Conservation (phyloP, 2,888 invertebrate genomes). For the Dryobota labecula region DNA sequence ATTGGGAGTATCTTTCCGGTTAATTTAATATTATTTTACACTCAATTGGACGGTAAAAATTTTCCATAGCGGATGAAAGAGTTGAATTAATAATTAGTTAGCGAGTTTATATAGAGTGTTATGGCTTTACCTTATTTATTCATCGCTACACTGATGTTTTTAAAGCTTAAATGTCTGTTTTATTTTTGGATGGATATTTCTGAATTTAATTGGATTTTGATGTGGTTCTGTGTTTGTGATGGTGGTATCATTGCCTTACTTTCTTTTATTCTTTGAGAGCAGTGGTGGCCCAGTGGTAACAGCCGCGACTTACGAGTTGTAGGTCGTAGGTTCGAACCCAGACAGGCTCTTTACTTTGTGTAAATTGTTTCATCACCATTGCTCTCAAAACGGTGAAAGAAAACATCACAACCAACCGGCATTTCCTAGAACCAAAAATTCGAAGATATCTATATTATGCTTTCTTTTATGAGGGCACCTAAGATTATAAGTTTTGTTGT, state of each 20-base stretch:
- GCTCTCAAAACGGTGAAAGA: no score
- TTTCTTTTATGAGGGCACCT: background rate
- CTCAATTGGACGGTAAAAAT: conserved; percentile 64
- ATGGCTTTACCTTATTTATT: conserved; percentile 39
- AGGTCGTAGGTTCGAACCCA: no score
- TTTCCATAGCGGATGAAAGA: conserved; percentile 42
- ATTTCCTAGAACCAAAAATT: no score
- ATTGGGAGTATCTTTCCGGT: conserved; percentile 68
- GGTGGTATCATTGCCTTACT: background rate
- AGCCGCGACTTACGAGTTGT: no score
- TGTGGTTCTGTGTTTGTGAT: background rate
- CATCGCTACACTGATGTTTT: conserved; percentile 15
- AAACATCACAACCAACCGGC: no score
- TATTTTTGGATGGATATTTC: conserved; percentile 1
- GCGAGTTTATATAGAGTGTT: conserved; percentile 40
- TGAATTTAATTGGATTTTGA: conserved; percentile 1
- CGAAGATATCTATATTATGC: no score
- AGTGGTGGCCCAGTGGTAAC: no score
- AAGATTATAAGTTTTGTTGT: background rate
- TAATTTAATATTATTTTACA: conserved; percentile 73
- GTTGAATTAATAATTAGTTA: conserved; percentile 60
- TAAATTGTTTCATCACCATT: no score
- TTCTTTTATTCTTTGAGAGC: no score
- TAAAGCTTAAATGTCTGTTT: conserved; percentile 16
- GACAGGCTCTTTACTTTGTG: no score